Percentiles rank a stretch among this genome's conserved stretches.
phyloP scores from a whole-genome alignment of 2,888 invertebrate genomes.

The Epinotia bilunana region DNA sequence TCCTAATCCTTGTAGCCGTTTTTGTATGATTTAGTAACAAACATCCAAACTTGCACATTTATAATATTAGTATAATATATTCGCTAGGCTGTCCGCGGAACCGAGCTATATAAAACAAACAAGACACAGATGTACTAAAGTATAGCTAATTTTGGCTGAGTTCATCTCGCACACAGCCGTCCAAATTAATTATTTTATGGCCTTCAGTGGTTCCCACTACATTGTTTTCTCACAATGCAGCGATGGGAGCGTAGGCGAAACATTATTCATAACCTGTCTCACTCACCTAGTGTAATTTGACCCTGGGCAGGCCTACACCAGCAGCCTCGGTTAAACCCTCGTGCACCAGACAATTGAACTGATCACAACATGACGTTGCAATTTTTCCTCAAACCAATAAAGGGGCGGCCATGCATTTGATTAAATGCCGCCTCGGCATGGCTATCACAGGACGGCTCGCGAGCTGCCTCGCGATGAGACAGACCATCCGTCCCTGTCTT shows the following conservation, averaged over 20 bases:
- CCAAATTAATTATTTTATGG: conserved; percentile 29
- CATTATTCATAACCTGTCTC: neutral
- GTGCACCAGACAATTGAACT: neutral
- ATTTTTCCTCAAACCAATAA: no score
- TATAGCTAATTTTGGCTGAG: neutral
- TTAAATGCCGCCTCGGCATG: no score
- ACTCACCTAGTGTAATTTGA: neutral
- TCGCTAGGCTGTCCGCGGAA: neutral
- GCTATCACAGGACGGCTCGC: no score
- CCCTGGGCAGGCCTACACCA: neutral
- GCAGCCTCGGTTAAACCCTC: neutral
- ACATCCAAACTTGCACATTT: no score
- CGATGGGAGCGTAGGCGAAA: conserved; percentile 18
- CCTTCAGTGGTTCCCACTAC: conserved; percentile 13
- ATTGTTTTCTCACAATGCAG: conserved; percentile 23
- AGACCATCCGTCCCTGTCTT: no score
- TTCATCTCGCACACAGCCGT: conserved; percentile 11
- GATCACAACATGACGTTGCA: no score
- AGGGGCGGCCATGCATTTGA: no score
- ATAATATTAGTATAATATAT: no score
- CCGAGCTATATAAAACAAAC: no score
- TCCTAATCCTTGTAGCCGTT: no score
- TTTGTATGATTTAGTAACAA: no score
- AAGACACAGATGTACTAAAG: neutral
- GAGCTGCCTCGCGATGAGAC: no score